These are phyloP conservation scores for Limenitis camilla DNA, from an alignment of 2,888 invertebrate species.

Conservation along the genomic window DNA sequence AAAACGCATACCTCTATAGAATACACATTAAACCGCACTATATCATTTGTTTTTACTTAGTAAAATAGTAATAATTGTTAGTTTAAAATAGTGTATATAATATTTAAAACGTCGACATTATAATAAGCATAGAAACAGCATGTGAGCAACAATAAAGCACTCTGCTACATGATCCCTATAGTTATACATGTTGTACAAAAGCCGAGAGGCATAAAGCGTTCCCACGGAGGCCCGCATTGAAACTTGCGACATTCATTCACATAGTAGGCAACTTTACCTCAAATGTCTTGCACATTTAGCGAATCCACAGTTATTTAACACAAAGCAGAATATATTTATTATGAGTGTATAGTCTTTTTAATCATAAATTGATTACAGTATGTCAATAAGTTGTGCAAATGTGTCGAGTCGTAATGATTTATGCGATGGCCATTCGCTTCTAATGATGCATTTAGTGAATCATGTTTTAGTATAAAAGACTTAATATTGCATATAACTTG, in stretches of 20 bases:
- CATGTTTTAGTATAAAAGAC: no score
- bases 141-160: slow-evolving; percentile 14
- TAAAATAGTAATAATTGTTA: no score
- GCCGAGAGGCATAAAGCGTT: slow-evolving; percentile 40
- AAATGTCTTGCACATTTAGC: slow-evolving; percentile 13
- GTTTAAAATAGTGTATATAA: no score
- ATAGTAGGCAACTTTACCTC: slow-evolving; percentile 7
- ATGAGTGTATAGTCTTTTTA: not conserved
- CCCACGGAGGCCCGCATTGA: slow-evolving; percentile 42
- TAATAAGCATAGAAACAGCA: no score
- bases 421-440: not conserved
- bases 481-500: no score
- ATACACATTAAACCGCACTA: no score
- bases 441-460: no score
- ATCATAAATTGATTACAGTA: not conserved
- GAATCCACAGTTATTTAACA: not conserved
- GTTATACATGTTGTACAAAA: slow-evolving; percentile 1
- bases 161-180: slow-evolving; percentile 4
- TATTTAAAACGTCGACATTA: no score
- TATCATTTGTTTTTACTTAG: no score
- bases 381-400: not conserved
- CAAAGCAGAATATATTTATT: not conserved
- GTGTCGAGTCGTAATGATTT: not conserved
- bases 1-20: no score
- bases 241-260: slow-evolving; percentile 28